Percentiles rank a stretch among this genome's conserved stretches.
Conservation (phyloP, 2,888 invertebrate species). For the Beris chalybata region DNA sequence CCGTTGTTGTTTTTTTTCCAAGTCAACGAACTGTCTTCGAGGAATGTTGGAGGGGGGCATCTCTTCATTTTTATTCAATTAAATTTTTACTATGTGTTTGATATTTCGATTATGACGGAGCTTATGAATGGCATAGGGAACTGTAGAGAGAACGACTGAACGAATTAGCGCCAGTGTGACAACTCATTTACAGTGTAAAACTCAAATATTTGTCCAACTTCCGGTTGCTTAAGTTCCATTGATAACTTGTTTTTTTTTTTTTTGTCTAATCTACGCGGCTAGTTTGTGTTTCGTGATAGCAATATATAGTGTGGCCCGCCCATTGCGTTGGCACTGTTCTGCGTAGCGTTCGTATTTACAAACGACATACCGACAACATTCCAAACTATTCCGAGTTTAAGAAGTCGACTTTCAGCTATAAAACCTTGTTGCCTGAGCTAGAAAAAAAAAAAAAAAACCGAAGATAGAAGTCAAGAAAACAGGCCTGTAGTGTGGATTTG, state of each 20-base stretch:
- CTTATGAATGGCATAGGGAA: constrained; percentile 15
- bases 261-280: not conserved
- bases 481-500: too few relatives aligned
- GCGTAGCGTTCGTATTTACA: too few relatives aligned
- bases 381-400: too few relatives aligned
- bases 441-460: too few relatives aligned
- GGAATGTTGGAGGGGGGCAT: not conserved
- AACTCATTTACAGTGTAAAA: constrained; percentile 22
- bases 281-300: too few relatives aligned
- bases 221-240: constrained; percentile 23
- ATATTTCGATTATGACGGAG: constrained; percentile 23
- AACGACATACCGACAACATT: too few relatives aligned
- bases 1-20: constrained; percentile 2
- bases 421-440: too few relatives aligned
- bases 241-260: constrained; percentile 9
- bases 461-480: too few relatives aligned
- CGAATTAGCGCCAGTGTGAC: constrained; percentile 25
- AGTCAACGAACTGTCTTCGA: constrained; percentile 28
- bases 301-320: too few relatives aligned
- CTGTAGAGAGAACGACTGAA: not conserved
- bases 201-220: constrained; percentile 28
- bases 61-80: constrained; percentile 9
- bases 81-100: constrained; percentile 25
- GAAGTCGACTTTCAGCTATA: too few relatives aligned
- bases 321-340: too few relatives aligned